Conservation (phyloP, 2,797 vertebrate species). For the Pseudochirops corinnae region DNA sequence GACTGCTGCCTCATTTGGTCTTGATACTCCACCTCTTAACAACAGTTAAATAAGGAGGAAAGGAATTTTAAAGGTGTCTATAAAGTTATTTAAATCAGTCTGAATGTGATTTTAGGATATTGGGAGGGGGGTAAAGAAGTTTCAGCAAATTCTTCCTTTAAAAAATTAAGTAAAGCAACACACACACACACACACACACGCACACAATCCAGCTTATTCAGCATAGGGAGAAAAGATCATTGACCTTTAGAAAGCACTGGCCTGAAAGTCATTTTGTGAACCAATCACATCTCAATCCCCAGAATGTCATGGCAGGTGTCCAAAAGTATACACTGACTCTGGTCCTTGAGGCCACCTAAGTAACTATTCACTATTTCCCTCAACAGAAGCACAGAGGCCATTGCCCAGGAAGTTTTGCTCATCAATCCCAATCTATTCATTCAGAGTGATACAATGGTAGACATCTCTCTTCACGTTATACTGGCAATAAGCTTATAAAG, state of each 20-base stretch:
- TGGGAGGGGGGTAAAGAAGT: constrained; percentile 25
- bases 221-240: constrained; percentile 24
- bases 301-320: background rate
- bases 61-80: constrained; percentile 54
- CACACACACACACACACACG: background rate
- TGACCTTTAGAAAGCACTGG: background rate
- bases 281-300: background rate
- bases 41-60: constrained; percentile 64
- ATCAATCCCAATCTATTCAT: background rate
- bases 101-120: constrained; percentile 63
- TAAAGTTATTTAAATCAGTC: constrained; percentile 60
- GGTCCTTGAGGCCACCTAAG: background rate
- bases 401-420: background rate
- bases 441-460: background rate
- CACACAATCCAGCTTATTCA: background rate
- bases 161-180: background rate
- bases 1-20: background rate
- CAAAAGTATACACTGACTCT: background rate
- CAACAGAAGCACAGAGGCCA: background rate
- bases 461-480: background rate
- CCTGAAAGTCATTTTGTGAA: background rate
- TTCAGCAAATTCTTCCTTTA: constrained; percentile 60
- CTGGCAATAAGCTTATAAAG: background rate
- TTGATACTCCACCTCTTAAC: background rate
- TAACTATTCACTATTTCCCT: background rate